These are phyloP conservation scores for Trogon surrucura DNA, from an alignment of 2,113 vertebrate genomes.

Conservation along the genomic window DNA sequence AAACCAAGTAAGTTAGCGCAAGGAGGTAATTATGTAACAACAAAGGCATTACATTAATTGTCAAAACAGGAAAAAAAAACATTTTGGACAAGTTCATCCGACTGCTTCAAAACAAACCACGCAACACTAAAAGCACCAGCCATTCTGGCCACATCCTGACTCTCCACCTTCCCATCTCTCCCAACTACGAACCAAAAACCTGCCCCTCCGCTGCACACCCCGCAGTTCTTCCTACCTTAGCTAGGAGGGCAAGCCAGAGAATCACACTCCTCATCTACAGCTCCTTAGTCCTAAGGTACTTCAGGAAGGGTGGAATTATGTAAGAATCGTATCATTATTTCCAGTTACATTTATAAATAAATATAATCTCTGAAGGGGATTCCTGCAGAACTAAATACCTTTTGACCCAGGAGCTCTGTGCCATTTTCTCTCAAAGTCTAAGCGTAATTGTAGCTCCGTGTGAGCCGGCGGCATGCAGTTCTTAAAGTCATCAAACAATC, in stretches of 20 bases:
- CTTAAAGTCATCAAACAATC: not conserved
- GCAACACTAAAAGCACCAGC: rapidly evolving
- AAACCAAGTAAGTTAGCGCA: not conserved
- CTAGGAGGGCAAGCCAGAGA: not conserved
- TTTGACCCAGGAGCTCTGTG: not conserved
- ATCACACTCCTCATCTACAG: not conserved
- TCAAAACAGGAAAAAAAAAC: not conserved
- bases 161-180: not conserved
- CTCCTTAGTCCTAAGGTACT: not conserved
- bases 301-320: not conserved
- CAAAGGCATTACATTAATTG: not conserved
- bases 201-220: not conserved
- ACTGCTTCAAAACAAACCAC: not conserved
- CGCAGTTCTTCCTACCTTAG: not conserved
- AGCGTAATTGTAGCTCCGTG: not conserved
- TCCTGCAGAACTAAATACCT: not conserved
- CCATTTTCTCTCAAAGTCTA: not conserved
- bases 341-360: not conserved
- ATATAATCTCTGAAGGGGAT: not conserved
- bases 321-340: not conserved
- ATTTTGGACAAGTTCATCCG: not conserved
- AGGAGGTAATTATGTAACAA: not conserved
- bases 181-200: not conserved
- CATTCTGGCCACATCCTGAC: not conserved
- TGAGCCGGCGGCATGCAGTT: not conserved